Base-by-base conservation (phyloP, 1,140 invertebrate species). In the Drosophila bipectinata region DNA sequence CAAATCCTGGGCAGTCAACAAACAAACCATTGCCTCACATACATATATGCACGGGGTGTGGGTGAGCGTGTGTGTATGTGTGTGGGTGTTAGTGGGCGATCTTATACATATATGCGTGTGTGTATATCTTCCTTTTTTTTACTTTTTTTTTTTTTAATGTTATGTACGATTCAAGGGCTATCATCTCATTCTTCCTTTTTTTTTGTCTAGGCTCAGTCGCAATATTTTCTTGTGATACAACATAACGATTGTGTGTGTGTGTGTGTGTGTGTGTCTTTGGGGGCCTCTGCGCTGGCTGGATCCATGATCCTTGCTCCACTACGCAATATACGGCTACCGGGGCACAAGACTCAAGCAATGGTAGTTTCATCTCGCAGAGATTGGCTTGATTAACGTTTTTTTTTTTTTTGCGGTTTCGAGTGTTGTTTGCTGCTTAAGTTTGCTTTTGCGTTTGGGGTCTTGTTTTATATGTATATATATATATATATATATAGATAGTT, bases 161-260 rank as follows among this genome's bases (percentile, higher is more conserved):
- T 79, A 57, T 75, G 63, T 56, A 58, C 62, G 68, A 79, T 62
- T 79, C 62, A 54, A 53, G 69, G 75, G 32, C 61, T 45, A 8
- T 41, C 15, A 3, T 44, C 14, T 44, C 41, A 44, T 14, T 18
- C 14, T 6, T 37, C 34, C 34, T 37, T 18, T 18, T 18, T 15
- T 18, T 18, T 37, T 37, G 3, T 37, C 63, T 78, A 71, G 79
- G 76, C 80, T 84, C 79, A 83, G 79, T 84, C 79, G 72, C 80
- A 57, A 69, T 71, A 18, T 12, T n/a, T 37, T 32, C 32, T 32
- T 37, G 10, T 37, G 4, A 3, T 37, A 83, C 74, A 82, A 83
- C 66, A 44, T 41, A 37, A 37, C 34, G 34, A 37, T 37, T 37
- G 21, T 21, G 21, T 21, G 2, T 21, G 21, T 21, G 18, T 21